A percentile compares a stretch with the other conserved stretches of the same genome.
These are phyloP conservation scores for Tortrix viridana DNA, from an alignment of 2,888 invertebrate genomes.

Conservation along the genomic window DNA sequence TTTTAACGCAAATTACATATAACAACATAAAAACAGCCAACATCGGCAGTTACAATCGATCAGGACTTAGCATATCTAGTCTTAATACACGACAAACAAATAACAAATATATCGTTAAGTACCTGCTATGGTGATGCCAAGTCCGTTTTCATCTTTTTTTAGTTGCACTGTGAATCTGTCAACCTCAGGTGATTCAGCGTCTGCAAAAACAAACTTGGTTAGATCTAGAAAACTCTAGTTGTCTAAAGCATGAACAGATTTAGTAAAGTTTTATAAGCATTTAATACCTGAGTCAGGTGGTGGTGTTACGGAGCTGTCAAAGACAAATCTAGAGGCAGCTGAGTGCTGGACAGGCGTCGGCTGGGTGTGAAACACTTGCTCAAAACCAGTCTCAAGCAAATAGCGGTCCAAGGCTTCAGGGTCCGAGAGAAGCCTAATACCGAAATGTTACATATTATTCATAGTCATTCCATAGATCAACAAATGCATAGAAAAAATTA, in stretches of 20 bases:
- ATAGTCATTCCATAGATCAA: too few relatives aligned
- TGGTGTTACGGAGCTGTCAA: conserved; percentile 71
- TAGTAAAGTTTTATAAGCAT: background rate
- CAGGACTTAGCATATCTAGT: too few relatives aligned
- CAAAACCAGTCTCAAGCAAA: conserved; percentile 92
- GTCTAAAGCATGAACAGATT: background rate
- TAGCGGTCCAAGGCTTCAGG: conserved; percentile 94
- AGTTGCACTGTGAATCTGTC: conserved; percentile 97
- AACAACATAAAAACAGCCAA: too few relatives aligned
- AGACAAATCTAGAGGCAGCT: conserved; percentile 65
- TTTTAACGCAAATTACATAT: too few relatives aligned
- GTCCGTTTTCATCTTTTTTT: conserved; percentile 95
- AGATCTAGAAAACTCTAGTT: background rate
- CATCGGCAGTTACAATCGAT: too few relatives aligned
- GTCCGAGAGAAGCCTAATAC: conserved; percentile 89
- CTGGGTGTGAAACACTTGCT: conserved; percentile 88
- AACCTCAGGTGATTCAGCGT: conserved; percentile 93
- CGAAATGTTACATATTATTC: too few relatives aligned
- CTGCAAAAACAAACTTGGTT: conserved; percentile 57
- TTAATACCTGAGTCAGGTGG: conserved; percentile 67
- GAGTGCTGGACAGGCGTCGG: conserved; percentile 58
- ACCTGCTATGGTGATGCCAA: conserved; percentile 97
- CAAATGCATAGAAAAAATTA: too few relatives aligned
- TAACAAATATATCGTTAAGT: conserved; percentile 31
- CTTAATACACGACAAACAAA: background rate